Evolutionary conservation across 1,140 invertebrate species (phyloP).

Genomic region (Vanessa atalanta): DNA sequence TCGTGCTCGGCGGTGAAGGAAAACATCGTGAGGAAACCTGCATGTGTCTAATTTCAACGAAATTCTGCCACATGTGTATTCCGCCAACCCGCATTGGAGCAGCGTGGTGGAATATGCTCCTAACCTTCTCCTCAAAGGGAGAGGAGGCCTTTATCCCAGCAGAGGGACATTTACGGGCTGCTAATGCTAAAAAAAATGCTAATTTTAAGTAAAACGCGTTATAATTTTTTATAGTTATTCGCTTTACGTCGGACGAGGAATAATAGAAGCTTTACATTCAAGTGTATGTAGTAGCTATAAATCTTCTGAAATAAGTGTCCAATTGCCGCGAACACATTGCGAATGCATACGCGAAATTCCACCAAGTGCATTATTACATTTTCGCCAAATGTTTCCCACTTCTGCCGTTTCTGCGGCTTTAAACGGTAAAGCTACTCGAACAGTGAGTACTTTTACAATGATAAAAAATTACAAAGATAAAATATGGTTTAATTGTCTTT

Average conservation of each 20-base stretch:
- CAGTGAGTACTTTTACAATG: background rate
- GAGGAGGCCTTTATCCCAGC: too few species aligned
- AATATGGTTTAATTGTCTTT: background rate
- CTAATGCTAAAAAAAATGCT: too few species aligned
- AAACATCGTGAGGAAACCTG: too few species aligned
- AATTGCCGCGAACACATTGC: conserved; percentile 25
- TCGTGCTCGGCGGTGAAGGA: too few species aligned
- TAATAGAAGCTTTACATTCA: conserved; percentile 9
- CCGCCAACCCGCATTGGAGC: too few species aligned
- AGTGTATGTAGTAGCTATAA: conserved; percentile 13
- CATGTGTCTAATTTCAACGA: too few species aligned
- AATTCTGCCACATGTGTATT: too few species aligned
- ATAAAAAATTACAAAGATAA: background rate
- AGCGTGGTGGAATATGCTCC: too few species aligned
- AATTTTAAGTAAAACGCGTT: background rate
- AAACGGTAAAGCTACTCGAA: background rate
- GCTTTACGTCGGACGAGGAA: background rate
- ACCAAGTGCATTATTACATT: conserved; percentile 31
- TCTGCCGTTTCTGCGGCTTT: conserved; percentile 24
- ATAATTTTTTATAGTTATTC: background rate
- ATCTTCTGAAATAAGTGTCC: conserved; percentile 26
- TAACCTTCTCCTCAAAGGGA: too few species aligned
- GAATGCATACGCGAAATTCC: conserved; percentile 27
- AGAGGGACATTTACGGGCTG: too few species aligned
- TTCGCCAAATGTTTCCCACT: conserved; percentile 28